A percentile compares a stretch with the other conserved stretches of the same genome.
phyloP scores from a whole-genome alignment of 1,140 invertebrate genomes.

The Octopus bimaculoides region DNA sequence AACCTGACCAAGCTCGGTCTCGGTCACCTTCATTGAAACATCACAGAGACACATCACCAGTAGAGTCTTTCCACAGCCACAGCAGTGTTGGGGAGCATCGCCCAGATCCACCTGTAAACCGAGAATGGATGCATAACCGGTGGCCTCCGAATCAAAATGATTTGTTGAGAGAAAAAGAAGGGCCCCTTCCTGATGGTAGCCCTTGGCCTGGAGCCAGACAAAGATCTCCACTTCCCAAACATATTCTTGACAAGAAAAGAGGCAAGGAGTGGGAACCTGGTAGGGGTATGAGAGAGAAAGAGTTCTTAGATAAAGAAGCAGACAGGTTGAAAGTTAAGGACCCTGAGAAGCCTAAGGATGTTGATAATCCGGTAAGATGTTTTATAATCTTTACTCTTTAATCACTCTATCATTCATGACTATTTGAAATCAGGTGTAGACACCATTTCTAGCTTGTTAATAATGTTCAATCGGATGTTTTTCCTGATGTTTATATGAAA shows the following conservation, averaged over 20 bases:
- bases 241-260: slow-evolving; percentile 1
- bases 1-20: slow-evolving; percentile 10
- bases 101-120: background rate
- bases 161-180: slow-evolving; percentile 26
- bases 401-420: too few species aligned
- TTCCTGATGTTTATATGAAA: too few species aligned
- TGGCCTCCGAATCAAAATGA: slow-evolving; percentile 12
- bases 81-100: slow-evolving; percentile 16
- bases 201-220: background rate
- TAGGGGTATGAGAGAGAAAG: background rate
- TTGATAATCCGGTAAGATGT: slow-evolving; percentile 9
- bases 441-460: too few species aligned
- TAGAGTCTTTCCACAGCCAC: slow-evolving; percentile 22
- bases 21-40: slow-evolving; percentile 19
- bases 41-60: slow-evolving; percentile 20
- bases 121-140: background rate
- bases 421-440: too few species aligned
- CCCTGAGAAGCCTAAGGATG: background rate
- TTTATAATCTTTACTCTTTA: too few species aligned
- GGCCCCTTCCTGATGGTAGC: background rate
- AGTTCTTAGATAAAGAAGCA: slow-evolving; percentile 1
- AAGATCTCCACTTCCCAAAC: background rate
- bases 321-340: background rate
- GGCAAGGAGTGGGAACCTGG: background rate
- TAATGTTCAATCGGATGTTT: too few species aligned